Base-by-base conservation (phyloP, 2,888 invertebrate species). In the Parthenolecanium corni region DNA sequence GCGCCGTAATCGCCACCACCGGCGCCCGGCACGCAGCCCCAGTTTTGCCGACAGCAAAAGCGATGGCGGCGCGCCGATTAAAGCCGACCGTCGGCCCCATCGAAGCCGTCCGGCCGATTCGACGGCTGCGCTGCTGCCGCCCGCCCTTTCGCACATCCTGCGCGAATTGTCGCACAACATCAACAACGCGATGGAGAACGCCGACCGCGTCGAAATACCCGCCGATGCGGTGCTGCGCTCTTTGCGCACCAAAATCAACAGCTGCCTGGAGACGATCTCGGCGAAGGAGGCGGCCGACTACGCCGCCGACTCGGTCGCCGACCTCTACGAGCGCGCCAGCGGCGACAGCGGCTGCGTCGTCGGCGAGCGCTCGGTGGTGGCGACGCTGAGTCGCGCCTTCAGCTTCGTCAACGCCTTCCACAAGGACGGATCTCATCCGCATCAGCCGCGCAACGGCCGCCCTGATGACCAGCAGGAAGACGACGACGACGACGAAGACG, bases 291-390 rank as follows among this genome's bases (percentile, higher is more conserved):
- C 65, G 61, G 67, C 67, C 64, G 67, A 62, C 53, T 66, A 64
- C 14, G 65, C 61, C 53, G 65, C 64, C 11, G 65, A 62, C n/a
- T n/a, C n/a, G n/a, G 9, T 31, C 31, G 62, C 66, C 64, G 18
- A 68, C 67, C 57, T 66, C 5, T 64, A 31, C 31, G 31, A 31
- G 9, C 31, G 31, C 16, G 69, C 66, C 38, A 67, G 64, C 63
- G 67, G 54, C 42, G 65, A 52, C 24, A 36, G 36, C 58, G 31
- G 58, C 47, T 16, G 16, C 42, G 64, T 53, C 49, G 58, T 58
- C 61, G 53, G 52, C 61, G 63, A 62, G 47, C 51, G 65, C 36
- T 24, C 56, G 57, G 31, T 31, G 54, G 23, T 36, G 31, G 38
- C 38, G 14, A 61, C 51, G 20, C 38, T 61, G 2, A 49, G 51